Evolutionary conservation across 2,113 vertebrate genomes (phyloP).

Genomic region (sheep (Ovis aries)): DNA sequence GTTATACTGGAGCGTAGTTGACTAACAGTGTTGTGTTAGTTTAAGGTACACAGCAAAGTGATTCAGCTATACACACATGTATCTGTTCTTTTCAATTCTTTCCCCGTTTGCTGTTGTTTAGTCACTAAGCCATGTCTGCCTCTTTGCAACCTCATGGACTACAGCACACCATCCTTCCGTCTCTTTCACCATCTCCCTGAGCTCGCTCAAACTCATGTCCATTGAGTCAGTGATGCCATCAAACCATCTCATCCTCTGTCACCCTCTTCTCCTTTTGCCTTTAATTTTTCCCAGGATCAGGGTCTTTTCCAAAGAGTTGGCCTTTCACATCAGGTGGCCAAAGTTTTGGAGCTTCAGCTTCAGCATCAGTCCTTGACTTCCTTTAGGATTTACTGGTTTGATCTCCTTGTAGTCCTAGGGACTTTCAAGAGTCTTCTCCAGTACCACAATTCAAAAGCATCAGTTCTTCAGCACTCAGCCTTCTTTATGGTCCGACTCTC

Average conservation of each 20-base stretch:
- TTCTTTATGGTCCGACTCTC: neutral
- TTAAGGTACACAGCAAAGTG: neutral
- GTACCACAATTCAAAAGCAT: neutral
- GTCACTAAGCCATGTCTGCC: neutral
- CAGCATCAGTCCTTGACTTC: neutral
- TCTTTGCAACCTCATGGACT: neutral
- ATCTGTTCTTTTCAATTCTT: neutral
- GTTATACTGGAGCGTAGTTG: neutral
- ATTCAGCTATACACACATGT: neutral
- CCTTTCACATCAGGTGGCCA: neutral
- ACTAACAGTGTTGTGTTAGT: neutral
- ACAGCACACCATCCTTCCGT: neutral
- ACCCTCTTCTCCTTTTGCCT: neutral
- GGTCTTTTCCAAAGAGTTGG: neutral
- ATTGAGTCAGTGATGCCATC: neutral
- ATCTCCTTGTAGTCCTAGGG: neutral
- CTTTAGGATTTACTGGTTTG: neutral
- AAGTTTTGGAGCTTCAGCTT: neutral
- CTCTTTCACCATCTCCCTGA: neutral
- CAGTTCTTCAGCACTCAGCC: neutral
- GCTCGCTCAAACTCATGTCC: neutral
- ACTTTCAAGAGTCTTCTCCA: neutral
- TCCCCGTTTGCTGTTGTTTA: neutral
- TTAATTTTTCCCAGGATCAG: neutral
- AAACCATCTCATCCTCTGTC: neutral